phyloP scores from a whole-genome alignment of 2,888 invertebrate species.

The Myathropa florea region DNA sequence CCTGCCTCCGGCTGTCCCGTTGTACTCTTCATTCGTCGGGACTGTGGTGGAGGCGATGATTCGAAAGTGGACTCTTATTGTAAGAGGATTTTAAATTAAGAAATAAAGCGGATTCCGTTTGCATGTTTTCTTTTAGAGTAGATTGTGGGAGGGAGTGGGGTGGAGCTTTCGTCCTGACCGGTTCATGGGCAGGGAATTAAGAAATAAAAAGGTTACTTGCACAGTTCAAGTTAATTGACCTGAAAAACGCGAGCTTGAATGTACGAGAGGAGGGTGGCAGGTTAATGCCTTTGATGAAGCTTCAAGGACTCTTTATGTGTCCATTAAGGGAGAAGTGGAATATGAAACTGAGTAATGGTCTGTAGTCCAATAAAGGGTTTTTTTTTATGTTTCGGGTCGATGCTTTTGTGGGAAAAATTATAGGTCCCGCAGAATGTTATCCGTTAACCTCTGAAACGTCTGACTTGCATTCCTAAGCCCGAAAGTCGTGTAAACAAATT shows the following conservation, averaged over 20 bases:
- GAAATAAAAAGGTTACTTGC: background rate
- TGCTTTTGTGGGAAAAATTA: too few species aligned
- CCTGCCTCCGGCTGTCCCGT: background rate
- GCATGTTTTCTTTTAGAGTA: background rate
- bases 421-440: too few species aligned
- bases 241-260: background rate
- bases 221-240: background rate
- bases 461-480: too few species aligned
- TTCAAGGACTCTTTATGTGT: background rate
- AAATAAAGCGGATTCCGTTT: background rate
- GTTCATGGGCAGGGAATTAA: background rate
- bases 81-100: conserved; percentile 5
- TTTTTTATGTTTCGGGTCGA: too few species aligned
- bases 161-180: background rate
- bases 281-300: background rate
- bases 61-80: background rate
- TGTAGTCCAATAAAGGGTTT: too few species aligned
- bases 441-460: too few species aligned
- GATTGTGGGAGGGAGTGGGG: too few species aligned
- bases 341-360: background rate
- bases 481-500: too few species aligned
- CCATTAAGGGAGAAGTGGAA: background rate
- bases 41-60: background rate
- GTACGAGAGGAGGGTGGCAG: background rate
- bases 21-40: background rate